Percentiles rank a stretch among this genome's conserved stretches.
Conservation (phyloP, 1,140 invertebrate species). For the Drosophila mayri region DNA sequence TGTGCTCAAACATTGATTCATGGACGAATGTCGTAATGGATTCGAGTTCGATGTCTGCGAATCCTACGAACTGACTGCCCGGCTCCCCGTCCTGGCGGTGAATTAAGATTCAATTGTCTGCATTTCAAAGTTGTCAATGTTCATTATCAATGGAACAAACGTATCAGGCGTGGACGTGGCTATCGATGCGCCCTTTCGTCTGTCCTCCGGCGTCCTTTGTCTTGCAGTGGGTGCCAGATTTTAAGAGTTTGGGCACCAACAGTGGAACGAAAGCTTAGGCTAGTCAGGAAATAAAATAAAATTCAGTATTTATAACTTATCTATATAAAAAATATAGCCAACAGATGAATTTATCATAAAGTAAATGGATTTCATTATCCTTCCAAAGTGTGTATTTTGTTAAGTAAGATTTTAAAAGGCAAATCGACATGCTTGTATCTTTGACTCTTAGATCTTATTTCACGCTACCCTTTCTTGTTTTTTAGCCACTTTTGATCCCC, state of each 20-base stretch:
- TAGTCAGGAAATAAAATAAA: no score
- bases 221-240: slow-evolving; percentile 9
- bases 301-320: background rate
- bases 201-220: slow-evolving; percentile 18
- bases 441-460: no score
- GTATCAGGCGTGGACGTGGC: slow-evolving; percentile 63
- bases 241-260: background rate
- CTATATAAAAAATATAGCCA: background rate
- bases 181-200: slow-evolving; percentile 51
- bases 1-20: slow-evolving; percentile 72
- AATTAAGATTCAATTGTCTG: slow-evolving; percentile 83
- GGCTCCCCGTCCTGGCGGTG: slow-evolving; percentile 15
- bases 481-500: background rate
- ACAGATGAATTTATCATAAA: background rate
- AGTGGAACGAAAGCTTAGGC: background rate
- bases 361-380: background rate
- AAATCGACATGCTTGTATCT: no score
- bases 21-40: slow-evolving; percentile 46
- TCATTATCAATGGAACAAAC: slow-evolving; percentile 76
- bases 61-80: background rate
- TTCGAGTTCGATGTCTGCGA: slow-evolving; percentile 10
- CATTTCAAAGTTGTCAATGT: slow-evolving; percentile 78
- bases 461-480: no score
- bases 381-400: no score
- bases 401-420: no score